Evolutionary conservation across 2,113 vertebrate genomes (phyloP), one percentile per base, ranked within the genome.

Genomic region (Oophaga pumilio): DNA sequence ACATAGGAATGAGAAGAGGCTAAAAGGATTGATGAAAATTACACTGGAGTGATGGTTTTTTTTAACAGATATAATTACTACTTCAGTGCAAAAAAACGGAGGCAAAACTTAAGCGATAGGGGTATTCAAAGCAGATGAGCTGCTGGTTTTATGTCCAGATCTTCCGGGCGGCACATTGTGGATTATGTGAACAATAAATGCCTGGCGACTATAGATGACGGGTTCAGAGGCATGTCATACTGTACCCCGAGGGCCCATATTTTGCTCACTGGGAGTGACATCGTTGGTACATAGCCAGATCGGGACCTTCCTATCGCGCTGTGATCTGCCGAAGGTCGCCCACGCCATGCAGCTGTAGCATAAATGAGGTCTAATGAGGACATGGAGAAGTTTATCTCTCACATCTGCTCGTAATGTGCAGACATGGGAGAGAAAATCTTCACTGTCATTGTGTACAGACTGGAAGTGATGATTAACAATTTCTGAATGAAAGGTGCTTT

Each of bases 351-450:
- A 83, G 81, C 81, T 83, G 81, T 8, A 69, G 49, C 49, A 62
- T 18, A 20, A 85, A 85, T 56, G 49, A 85, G 69, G 84, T 85
- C 52, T 76, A 28, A 26, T 76, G 56, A 85, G 84, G 84, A 85
- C 84, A 85, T 26, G 17, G 9, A 5, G 56, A 74, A 49, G 53
- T 82, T 82, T 64, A 82, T 62, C 59, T 82, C 59, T 62, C 79
- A 82, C 79, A 82, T 82, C 79, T 62, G 57, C 79, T 81, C 20
- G 57, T 43, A 59, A 59, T 20, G 15, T 81, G 24, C 18, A 82
- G 33, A 82, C 11, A 2, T 49, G 79, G 33, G 17, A 64, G 28
- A 10, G 33, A 59, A 64, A 49, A 15, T 60, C 26, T 33, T 20
- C 15, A 79, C 78, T 60, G 20, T 76, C 43, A 76, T 74, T 18